Evolutionary conservation across 2,888 invertebrate species (phyloP).

Genomic region (Oithona nana): DNA sequence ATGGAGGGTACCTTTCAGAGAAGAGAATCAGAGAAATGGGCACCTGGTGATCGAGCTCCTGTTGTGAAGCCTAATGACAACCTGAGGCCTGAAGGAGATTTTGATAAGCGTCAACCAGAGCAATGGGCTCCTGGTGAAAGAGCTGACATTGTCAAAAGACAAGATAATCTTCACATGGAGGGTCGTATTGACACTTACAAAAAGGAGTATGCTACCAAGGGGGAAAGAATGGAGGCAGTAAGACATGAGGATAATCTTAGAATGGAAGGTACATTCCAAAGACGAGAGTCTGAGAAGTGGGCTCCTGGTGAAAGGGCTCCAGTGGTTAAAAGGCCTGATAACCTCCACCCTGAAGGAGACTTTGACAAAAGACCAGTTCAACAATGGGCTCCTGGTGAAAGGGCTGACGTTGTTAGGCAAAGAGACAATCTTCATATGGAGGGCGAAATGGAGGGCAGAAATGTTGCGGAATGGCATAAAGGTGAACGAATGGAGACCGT

Average conservation of each 20-base stretch:
- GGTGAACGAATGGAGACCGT: constrained; percentile 30
- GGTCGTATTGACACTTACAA: constrained; percentile 28
- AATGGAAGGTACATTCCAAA: constrained; percentile 20
- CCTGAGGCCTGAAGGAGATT: constrained; percentile 41
- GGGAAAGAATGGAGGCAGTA: constrained; percentile 21
- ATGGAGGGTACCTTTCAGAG: constrained; percentile 20
- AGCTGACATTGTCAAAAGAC: constrained; percentile 21
- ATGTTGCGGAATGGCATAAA: constrained; percentile 21
- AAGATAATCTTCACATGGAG: constrained; percentile 50
- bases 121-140: constrained; percentile 18
- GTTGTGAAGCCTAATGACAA: constrained; percentile 29
- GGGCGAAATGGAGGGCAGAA: constrained; percentile 28
- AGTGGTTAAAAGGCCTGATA: constrained; percentile 26
- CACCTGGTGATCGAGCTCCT: constrained; percentile 26
- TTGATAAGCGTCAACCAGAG: constrained; percentile 39
- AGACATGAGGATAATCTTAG: constrained; percentile 22
- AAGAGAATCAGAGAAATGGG: constrained; percentile 21
- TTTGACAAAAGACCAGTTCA: constrained; percentile 39
- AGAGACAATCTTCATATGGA: constrained; percentile 37
- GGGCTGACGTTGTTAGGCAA: constrained; percentile 24
- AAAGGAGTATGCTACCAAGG: constrained; percentile 24
- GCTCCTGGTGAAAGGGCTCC: constrained; percentile 26
- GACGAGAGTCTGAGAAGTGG: constrained; percentile 7
- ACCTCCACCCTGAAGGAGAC: constrained; percentile 40
- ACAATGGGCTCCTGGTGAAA: constrained; percentile 28